Percentiles rank a stretch among this genome's conserved stretches.
Conservation (phyloP, 2,888 invertebrate species). For the Zonitis immaculata region DNA sequence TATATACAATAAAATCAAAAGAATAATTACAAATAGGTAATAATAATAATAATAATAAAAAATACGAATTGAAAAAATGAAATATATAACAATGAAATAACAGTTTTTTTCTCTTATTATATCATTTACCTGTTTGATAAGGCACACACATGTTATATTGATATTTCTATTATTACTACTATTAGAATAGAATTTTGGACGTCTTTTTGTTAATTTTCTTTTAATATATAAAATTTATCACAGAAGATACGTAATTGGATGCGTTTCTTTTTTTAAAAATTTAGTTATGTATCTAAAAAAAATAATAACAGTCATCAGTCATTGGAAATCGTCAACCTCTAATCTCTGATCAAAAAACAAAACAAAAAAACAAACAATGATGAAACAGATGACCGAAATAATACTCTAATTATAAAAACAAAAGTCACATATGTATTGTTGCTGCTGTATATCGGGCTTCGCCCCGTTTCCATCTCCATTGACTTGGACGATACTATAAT, state of each 20-base stretch:
- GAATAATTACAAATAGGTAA: too few relatives aligned
- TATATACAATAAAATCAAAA: background rate
- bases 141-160: background rate
- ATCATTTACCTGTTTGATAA: background rate
- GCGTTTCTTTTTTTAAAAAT: background rate
- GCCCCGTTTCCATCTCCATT: constrained; percentile 88
- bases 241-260: background rate
- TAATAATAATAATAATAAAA: background rate
- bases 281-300: background rate
- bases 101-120: background rate
- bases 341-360: background rate
- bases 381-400: background rate
- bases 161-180: background rate
- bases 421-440: constrained; percentile 83
- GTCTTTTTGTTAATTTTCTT: background rate
- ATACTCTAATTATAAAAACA: background rate
- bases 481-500: constrained; percentile 88
- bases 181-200: background rate
- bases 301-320: background rate
- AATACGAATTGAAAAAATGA: background rate
- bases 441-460: constrained; percentile 93
- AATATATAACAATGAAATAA: background rate
- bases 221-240: background rate
- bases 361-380: too few relatives aligned
- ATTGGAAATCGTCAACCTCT: background rate